Evolutionary conservation across 1,140 invertebrate species (phyloP), one percentile per base, ranked within the genome.

Genomic region (Schlechtendalia chinensis): DNA sequence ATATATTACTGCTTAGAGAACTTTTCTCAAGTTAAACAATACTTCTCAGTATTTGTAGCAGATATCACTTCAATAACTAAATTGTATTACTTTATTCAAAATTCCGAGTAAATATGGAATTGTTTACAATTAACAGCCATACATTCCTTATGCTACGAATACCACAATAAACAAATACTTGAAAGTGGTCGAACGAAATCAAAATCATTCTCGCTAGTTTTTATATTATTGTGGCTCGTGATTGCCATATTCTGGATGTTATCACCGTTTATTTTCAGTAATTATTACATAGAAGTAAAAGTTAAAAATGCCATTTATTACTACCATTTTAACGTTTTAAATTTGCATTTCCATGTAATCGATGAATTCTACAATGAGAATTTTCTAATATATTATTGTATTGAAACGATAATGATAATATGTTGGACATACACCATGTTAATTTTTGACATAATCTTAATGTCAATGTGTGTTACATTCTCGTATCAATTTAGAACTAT

Each of bases 351-450:
- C 1, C 67, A 39, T 0, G 45, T 24, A 16, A 50, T 14, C 8
- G 67, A 69, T 69, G 12, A 24, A 5, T 69, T 69, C 45, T 69
- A 50, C 22, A 69, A 69, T 22, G 45, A 69, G 14, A 16, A 69
- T 50, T 69, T 24, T 11, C 3, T 27, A 4, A 27, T 24, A 17
- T 69, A 50, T 17, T 69, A 50, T n/a, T 24, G 0, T n/a, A 0
- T 50, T 0, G 67, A 69, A 50, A 17, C 22, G 0, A 4, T 27
- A 8, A 24, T 8, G 0, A 1, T 17, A 0, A 17, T 27, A 2
- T 5, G 14, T 3, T 69, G 67, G 39, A 6, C 39, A 1, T 39
- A 69, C 5, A 10, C 1, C 6, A 24, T n/a, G 8, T 17, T 69
- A 39, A 50, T 50, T 24, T 69, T 69, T 22, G 67, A 69, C 22